phyloP scores from a whole-genome alignment of 1,140 invertebrate species.

The Theocolax elegans region DNA sequence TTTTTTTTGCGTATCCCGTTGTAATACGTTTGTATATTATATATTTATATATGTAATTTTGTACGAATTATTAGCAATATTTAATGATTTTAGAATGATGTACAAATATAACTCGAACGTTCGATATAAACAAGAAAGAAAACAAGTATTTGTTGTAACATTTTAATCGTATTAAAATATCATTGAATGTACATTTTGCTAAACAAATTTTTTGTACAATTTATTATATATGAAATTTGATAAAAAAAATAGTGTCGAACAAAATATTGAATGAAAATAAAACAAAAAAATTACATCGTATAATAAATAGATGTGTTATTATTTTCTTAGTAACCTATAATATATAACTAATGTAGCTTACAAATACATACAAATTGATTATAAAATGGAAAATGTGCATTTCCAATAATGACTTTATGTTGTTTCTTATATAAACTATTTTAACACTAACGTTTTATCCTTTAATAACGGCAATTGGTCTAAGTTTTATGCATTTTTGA shows the following conservation, averaged over 20 bases:
- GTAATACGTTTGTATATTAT: too few relatives aligned
- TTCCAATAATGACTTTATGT: too few relatives aligned
- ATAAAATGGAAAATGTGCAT: background rate
- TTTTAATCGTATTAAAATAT: constrained; percentile 2
- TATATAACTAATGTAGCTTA: background rate
- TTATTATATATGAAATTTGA: constrained; percentile 11
- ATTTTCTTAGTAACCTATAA: too few relatives aligned
- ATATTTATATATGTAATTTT: constrained; percentile 32
- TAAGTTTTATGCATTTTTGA: constrained; percentile 96
- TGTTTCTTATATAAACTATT: too few relatives aligned
- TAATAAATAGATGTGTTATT: background rate
- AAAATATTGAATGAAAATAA: constrained; percentile 23
- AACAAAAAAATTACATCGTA: constrained; percentile 6
- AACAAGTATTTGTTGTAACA: constrained; percentile 30
- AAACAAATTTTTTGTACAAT: constrained; percentile 4
- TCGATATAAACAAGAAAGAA: constrained; percentile 30
- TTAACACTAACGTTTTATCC: too few relatives aligned
- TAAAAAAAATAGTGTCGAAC: constrained; percentile 8
- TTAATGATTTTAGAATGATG: constrained; percentile 20
- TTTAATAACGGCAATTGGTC: constrained; percentile 99
- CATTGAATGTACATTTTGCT: constrained; percentile 25
- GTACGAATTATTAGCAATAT: constrained; percentile 25
- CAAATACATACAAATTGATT: constrained; percentile 3
- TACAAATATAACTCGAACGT: constrained; percentile 26
- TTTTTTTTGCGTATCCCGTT: background rate